phyloP scores from a whole-genome alignment of 2,797 vertebrate species.

The Eremophila alpestris region DNA sequence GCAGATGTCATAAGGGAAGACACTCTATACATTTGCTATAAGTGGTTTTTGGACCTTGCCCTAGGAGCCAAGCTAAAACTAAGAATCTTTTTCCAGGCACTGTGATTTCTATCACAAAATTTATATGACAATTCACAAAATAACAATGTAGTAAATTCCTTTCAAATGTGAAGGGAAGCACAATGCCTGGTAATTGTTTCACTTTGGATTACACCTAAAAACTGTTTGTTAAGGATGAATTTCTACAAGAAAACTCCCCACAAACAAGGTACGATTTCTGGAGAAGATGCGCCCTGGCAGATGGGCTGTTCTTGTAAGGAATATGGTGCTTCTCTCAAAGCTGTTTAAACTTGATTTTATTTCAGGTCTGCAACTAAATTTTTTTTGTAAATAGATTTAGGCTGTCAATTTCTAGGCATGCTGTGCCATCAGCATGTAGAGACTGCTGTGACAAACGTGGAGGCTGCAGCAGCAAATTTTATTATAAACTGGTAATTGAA shows the following conservation, averaged over 20 bases:
- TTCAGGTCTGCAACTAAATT: constrained; percentile 71
- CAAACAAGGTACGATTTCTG: constrained; percentile 9
- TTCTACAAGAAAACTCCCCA: not conserved
- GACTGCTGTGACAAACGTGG: constrained; percentile 77
- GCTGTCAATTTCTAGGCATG: constrained; percentile 79
- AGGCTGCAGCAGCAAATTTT: constrained; percentile 79
- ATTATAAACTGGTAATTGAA: constrained; percentile 84
- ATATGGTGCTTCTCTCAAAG: constrained; percentile 55
- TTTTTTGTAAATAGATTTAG: constrained; percentile 82
- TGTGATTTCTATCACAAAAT: not conserved
- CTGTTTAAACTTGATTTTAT: constrained; percentile 77
- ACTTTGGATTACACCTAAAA: not conserved
- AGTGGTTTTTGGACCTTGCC: not conserved
- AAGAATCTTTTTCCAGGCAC: not conserved
- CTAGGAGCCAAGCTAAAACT: not conserved
- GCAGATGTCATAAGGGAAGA: not conserved
- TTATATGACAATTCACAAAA: not conserved
- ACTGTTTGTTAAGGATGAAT: not conserved
- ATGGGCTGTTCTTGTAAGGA: constrained; percentile 53
- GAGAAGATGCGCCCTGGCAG: constrained; percentile 20
- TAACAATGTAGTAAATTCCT: not conserved
- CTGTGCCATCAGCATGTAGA: constrained; percentile 76
- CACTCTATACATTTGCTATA: not conserved
- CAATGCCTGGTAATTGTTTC: not conserved
- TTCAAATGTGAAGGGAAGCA: not conserved